Conservation (phyloP, 2,888 invertebrate genomes). For the Melangyna quadrimaculata region DNA sequence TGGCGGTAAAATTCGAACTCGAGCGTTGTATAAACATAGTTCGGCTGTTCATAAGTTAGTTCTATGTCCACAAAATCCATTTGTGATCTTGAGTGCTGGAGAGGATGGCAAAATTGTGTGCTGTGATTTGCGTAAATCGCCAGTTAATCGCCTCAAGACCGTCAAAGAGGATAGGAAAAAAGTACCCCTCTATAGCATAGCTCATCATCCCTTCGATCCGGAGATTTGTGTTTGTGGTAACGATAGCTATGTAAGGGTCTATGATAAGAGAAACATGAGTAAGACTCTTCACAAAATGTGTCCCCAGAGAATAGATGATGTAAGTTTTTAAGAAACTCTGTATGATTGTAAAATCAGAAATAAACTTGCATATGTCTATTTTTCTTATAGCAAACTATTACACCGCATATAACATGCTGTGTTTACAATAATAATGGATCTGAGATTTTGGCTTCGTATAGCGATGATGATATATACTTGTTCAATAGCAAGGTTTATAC, state of each 20-base stretch:
- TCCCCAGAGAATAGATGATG: constrained; percentile 81
- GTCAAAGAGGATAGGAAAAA: constrained; percentile 83
- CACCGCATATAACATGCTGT: constrained; percentile 90
- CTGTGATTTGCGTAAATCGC: constrained; percentile 88
- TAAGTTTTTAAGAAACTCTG: constrained; percentile 55
- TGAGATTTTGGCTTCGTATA: constrained; percentile 96
- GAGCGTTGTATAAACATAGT: constrained; percentile 86
- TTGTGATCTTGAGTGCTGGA: constrained; percentile 91
- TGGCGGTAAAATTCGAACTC: constrained; percentile 79
- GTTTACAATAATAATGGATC: constrained; percentile 95
- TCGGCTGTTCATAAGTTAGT: constrained; percentile 94
- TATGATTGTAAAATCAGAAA: not conserved
- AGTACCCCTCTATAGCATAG: constrained; percentile 93
- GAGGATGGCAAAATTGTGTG: constrained; percentile 92
- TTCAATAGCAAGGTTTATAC: constrained; percentile 86
- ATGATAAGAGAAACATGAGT: constrained; percentile 85
- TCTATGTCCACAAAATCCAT: constrained; percentile 88
- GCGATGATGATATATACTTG: constrained; percentile 95
- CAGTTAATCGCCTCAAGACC: constrained; percentile 81
- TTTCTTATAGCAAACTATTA: constrained; percentile 73
- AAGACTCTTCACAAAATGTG: constrained; percentile 84
- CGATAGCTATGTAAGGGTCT: constrained; percentile 89
- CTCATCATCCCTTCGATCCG: constrained; percentile 89
- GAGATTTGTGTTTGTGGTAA: constrained; percentile 93
- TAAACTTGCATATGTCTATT: not conserved